These are phyloP conservation scores for Thymelicus lineola DNA, from an alignment of 2,888 invertebrate genomes.

Conservation along the genomic window DNA sequence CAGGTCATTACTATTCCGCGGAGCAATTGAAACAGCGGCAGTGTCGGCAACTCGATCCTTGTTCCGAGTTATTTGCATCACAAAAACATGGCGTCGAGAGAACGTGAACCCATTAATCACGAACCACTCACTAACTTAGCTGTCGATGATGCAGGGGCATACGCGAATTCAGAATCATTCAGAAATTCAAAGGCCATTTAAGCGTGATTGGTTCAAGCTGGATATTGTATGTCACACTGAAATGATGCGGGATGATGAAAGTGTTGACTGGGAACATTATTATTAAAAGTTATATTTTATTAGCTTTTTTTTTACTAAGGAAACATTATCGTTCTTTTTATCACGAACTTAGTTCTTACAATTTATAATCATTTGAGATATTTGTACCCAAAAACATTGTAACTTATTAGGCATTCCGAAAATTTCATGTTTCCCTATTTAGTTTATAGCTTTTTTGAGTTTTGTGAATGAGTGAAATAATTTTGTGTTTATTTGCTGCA, in stretches of 20 bases:
- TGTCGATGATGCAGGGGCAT: slow-evolving; percentile 74
- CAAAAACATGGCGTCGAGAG: slow-evolving; percentile 84
- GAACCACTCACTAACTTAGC: slow-evolving; percentile 68
- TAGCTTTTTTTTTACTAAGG: no score
- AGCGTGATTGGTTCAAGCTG: neutral
- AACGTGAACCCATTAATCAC: slow-evolving; percentile 82
- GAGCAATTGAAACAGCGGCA: slow-evolving; percentile 83
- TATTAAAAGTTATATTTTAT: neutral
- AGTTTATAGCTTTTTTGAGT: no score
- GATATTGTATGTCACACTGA: neutral
- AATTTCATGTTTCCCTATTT: no score
- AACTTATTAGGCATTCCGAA: no score
- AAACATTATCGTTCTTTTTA: no score
- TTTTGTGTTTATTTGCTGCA: no score
- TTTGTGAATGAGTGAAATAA: no score
- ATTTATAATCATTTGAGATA: no score
- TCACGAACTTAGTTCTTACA: no score
- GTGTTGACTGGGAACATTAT: neutral
- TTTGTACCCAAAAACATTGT: no score
- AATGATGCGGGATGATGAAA: neutral
- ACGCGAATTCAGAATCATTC: slow-evolving; percentile 71
- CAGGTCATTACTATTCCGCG: slow-evolving; percentile 82
- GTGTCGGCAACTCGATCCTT: slow-evolving; percentile 81
- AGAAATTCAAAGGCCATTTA: slow-evolving; percentile 47
- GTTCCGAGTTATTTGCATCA: slow-evolving; percentile 85